Base-by-base conservation (phyloP, 2,888 invertebrate species). In the Leptinotarsa rubiginosa region DNA sequence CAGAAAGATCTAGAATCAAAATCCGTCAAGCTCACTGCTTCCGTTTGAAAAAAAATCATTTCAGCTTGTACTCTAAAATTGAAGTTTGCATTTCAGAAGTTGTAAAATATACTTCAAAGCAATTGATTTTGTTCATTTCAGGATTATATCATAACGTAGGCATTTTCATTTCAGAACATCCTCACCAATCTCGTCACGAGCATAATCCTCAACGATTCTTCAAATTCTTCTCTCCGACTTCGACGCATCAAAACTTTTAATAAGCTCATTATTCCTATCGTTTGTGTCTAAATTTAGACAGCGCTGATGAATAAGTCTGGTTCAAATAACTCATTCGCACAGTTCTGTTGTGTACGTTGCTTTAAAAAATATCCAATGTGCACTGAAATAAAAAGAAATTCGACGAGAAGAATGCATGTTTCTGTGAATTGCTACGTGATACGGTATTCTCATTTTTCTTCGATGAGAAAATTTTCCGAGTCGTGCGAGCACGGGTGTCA, bases 321-420 rank as follows among this genome's bases (percentile, higher is more conserved):
- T 62, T 62, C 62, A 41, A 62, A 62, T 62, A 62, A 62, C 25
- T 62, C 62, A 62, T 62, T 62, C 41, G 62, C 16, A n/a, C 31
- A 31, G 41, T 62, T 31, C 31, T 62, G 41, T 41, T 62, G 15
- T 62, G 41, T 62, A 31, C 31, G 41, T 62, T 62, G 41, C 31
- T 25, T 41, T 41, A 62, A 41, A 62, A 41, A 62, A 62, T 31
- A 41, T 62, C 13, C 25, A 31, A 62, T 31, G 62, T 31, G 41
- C n/a, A 62, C 15, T 5, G 62, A 31, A 31, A 31, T 62, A 31
- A 31, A 41, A 62, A 62, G 62, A n/a, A 62, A 10, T 25, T 62
- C 15, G 15, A 59, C 59, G 62, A 20, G 41, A 62, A 56, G 56
- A 20, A 25, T 52, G 56, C 4, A 56, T 62, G 25, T 62, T 62